Evolutionary conservation across 2,888 invertebrate species (phyloP).

Genomic region (Empis stercorea): DNA sequence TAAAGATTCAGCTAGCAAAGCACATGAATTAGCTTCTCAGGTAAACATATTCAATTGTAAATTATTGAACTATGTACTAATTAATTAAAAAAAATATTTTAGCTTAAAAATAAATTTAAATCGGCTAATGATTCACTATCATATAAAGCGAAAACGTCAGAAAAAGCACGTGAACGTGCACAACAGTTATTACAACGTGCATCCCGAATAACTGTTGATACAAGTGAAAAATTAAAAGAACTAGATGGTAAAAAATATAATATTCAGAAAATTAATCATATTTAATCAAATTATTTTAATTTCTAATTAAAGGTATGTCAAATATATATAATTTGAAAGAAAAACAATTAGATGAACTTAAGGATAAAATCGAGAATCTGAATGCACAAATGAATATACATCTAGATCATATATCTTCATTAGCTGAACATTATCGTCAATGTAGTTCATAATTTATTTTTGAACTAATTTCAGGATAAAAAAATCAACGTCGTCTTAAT

Average conservation of each 20-base stretch:
- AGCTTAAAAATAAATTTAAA: slow-evolving; percentile 56
- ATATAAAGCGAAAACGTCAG: slow-evolving; percentile 59
- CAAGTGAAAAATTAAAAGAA: slow-evolving; percentile 58
- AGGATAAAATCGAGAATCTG: slow-evolving; percentile 45
- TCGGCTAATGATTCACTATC: slow-evolving; percentile 58
- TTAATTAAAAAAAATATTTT: slow-evolving; percentile 7
- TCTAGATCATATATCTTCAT: slow-evolving; percentile 44
- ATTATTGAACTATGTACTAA: too few species aligned
- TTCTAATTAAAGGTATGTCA: slow-evolving; percentile 40
- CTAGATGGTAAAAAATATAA: slow-evolving; percentile 40
- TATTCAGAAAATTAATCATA: slow-evolving; percentile 1
- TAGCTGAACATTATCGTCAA: slow-evolving; percentile 48
- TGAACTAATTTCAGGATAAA: too few species aligned
- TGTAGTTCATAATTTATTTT: slow-evolving; percentile 30
- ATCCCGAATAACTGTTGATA: slow-evolving; percentile 66
- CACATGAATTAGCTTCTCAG: slow-evolving; percentile 48
- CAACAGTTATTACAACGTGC: slow-evolving; percentile 66
- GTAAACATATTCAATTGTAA: slow-evolving; percentile 18
- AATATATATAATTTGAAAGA: slow-evolving; percentile 47
- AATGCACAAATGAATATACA: slow-evolving; percentile 49
- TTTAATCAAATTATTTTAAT: slow-evolving; percentile 5
- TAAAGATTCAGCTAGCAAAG: slow-evolving; percentile 54
- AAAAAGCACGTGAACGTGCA: slow-evolving; percentile 65
- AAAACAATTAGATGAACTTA: slow-evolving; percentile 42
- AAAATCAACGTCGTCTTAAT: too few species aligned